phyloP scores from a whole-genome alignment of 2,888 invertebrate species.

The Sphecodes monilicornis region DNA sequence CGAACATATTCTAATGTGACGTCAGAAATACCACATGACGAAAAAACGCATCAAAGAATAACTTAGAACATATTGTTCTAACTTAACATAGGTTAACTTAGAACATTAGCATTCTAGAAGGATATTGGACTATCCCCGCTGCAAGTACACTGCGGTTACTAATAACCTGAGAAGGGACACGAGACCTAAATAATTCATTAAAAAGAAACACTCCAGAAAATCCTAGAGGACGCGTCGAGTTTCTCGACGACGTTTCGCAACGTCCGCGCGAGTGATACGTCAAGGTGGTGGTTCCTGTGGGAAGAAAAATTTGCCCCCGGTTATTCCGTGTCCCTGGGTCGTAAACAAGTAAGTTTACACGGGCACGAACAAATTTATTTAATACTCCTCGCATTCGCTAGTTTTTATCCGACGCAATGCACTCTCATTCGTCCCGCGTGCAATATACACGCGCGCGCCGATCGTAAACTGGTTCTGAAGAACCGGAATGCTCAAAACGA shows the following conservation, averaged over 20 bases:
- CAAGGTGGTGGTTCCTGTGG: background rate
- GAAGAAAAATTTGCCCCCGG: background rate
- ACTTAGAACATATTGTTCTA: no score
- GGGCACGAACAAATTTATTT: constrained; percentile 14
- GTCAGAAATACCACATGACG: no score
- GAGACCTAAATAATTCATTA: no score
- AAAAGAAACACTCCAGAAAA: no score
- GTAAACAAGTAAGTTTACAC: constrained; percentile 13
- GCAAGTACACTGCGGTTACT: no score
- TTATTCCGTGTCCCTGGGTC: background rate
- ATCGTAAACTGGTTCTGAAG: constrained; percentile 39
- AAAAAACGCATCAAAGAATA: no score
- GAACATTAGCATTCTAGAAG: no score
- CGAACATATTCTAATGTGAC: no score
- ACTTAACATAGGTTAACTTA: no score
- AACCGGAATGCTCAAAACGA: constrained; percentile 21
- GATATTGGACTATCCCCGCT: no score
- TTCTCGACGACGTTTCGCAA: background rate
- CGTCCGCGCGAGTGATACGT: background rate
- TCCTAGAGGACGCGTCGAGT: background rate
- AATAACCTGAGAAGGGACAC: no score
- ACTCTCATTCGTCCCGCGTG: constrained; percentile 13
- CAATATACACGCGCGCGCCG: constrained; percentile 33
- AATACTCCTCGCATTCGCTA: background rate
- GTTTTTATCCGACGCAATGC: constrained; percentile 11